These are phyloP conservation scores for Syngnathus floridae DNA, from an alignment of 2,113 vertebrate species.

Conservation along the genomic window DNA sequence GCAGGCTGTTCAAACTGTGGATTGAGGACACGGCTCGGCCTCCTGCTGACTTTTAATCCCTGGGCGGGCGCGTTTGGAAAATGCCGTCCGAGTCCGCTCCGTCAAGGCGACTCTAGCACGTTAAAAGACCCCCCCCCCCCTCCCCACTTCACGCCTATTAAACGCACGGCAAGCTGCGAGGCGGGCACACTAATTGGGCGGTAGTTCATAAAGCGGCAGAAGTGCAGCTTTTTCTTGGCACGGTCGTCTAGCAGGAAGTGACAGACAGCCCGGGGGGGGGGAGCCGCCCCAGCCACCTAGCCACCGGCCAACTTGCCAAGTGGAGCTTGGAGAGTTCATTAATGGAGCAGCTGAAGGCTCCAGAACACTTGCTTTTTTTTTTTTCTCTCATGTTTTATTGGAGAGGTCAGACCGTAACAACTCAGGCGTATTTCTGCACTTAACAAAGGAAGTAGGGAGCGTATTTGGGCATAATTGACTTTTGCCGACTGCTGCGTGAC, in stretches of 20 bases:
- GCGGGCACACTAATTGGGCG: conserved; percentile 60
- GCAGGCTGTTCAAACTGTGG: conserved; percentile 38
- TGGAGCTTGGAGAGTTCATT: conserved; percentile 44
- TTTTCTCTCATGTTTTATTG: conserved; percentile 15
- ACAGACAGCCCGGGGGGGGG: conserved; percentile 1
- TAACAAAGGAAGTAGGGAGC: conserved; percentile 18
- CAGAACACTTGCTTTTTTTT: conserved; percentile 3
- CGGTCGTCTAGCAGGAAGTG: conserved; percentile 9
- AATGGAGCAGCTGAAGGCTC: conserved; percentile 25
- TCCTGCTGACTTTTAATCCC: conserved; percentile 35
- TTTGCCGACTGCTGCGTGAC: conserved; percentile 1
- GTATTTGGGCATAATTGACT: conserved; percentile 12
- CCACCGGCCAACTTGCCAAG: not conserved
- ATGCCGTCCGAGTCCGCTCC: not conserved
- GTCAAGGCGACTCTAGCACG: conserved; percentile 22
- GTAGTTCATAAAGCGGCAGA: conserved; percentile 41
- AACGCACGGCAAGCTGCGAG: conserved; percentile 47
- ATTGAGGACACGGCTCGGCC: conserved; percentile 39
- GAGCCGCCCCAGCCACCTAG: no score
- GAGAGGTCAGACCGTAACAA: conserved; percentile 30
- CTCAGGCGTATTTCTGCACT: conserved; percentile 20
- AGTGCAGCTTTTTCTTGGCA: not conserved
- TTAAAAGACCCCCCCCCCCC: conserved; percentile 21
- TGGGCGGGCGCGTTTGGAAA: not conserved
- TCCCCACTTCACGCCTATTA: conserved; percentile 26